These are phyloP conservation scores for Parascotia fuliginaria DNA, from an alignment of 2,888 invertebrate genomes.

Conservation along the genomic window DNA sequence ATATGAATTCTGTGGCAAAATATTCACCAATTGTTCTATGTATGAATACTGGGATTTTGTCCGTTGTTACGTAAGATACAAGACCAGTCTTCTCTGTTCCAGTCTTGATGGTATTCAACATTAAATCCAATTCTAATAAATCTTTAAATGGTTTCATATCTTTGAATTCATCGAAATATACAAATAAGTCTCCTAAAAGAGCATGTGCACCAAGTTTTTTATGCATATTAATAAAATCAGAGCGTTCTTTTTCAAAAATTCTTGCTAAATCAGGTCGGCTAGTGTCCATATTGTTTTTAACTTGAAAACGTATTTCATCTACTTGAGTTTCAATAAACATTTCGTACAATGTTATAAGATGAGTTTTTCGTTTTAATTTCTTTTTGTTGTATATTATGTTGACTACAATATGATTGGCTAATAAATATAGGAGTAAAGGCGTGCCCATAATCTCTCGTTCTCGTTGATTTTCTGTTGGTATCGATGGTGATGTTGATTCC, in stretches of 20 bases:
- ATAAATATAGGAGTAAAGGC: neutral
- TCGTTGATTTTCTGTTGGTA: neutral
- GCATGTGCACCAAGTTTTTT: neutral
- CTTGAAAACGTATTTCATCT: neutral
- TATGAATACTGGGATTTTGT: slow-evolving; percentile 3
- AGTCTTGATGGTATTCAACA: neutral
- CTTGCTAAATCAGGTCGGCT: neutral
- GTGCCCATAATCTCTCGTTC: neutral
- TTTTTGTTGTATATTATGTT: neutral
- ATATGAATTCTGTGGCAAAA: slow-evolving; percentile 7
- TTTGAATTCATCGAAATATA: neutral
- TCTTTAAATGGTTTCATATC: neutral
- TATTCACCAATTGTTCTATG: slow-evolving; percentile 10
- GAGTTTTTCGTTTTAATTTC: neutral
- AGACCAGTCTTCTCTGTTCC: slow-evolving; percentile 5
- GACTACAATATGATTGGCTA: neutral
- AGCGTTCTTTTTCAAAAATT: neutral
- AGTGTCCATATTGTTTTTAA: neutral
- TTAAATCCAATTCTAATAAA: neutral
- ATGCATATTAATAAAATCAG: neutral
- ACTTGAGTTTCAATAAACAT: neutral
- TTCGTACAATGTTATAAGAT: neutral
- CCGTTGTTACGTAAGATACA: slow-evolving; percentile 1
- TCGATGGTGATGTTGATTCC: neutral
- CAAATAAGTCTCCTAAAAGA: neutral